phyloP scores from a whole-genome alignment of 2,888 invertebrate species.

The Latheticus oryzae region DNA sequence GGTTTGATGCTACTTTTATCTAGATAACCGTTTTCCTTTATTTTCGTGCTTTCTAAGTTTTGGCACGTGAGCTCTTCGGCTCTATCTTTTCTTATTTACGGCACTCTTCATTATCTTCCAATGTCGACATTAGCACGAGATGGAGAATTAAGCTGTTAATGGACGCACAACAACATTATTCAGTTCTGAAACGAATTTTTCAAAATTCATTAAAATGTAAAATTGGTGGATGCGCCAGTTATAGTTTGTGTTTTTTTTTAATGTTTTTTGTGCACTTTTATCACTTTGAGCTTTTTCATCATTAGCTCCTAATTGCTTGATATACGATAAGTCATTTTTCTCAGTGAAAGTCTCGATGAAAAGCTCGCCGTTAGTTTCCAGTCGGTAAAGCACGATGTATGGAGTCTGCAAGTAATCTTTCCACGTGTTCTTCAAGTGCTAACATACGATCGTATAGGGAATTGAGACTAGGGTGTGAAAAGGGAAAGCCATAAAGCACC shows the following conservation, averaged over 20 bases:
- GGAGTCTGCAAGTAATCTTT: constrained; percentile 56
- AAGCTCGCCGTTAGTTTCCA: constrained; percentile 50
- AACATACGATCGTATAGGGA: constrained; percentile 56
- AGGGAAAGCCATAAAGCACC: constrained; percentile 47
- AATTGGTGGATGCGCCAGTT: too few relatives aligned
- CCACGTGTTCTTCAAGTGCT: constrained; percentile 54
- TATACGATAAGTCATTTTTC: constrained; percentile 5
- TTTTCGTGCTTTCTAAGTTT: constrained; percentile 51
- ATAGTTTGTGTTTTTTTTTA: too few relatives aligned
- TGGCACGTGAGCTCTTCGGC: constrained; percentile 55
- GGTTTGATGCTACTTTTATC: constrained; percentile 44
- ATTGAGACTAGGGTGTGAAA: constrained; percentile 50
- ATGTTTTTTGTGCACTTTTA: too few relatives aligned
- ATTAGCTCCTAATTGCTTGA: constrained; percentile 8
- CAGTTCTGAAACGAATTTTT: too few relatives aligned
- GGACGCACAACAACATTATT: constrained; percentile 18
- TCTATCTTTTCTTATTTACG: constrained; percentile 56
- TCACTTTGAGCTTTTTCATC: not conserved
- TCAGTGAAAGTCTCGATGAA: constrained; percentile 8
- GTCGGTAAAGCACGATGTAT: constrained; percentile 56
- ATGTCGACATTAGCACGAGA: constrained; percentile 46
- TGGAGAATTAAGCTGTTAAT: constrained; percentile 43
- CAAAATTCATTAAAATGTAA: too few relatives aligned
- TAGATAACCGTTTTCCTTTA: constrained; percentile 50
- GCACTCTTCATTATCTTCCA: constrained; percentile 52